Evolutionary conservation across 2,797 vertebrate species (phyloP), one percentile per base, ranked within the genome.

Genomic region (Pseudomugil gertrudae): DNA sequence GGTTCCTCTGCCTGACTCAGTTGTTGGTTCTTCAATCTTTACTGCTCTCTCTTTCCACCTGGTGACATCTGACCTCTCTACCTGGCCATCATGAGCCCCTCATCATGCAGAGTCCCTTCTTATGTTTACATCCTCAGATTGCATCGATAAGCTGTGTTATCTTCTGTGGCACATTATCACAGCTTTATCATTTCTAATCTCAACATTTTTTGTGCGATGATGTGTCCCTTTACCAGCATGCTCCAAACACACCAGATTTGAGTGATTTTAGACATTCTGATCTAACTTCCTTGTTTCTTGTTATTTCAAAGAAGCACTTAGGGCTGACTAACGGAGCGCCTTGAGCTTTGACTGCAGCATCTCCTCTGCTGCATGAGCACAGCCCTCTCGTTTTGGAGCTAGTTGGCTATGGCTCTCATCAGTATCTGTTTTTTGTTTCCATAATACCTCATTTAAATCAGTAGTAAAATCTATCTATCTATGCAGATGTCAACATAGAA

Each of bases 371-470:
- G 91, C 92, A 94, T 50, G 66, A 74, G 66, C 67, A 65, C 51
- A 50, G 70, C 66, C 23, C 48, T 85, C 54, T 60, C 45, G 61
- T 56, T 79, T 60, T 59, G 35, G 69, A 73, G 66, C 48, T 76
- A 70, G 40, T 78, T 82, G 63, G 74, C 67, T 79, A 69, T 63
- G 66, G 83, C 69, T 88, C 72, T 58, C 68, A 62, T 89, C 53
- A 38, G 33, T 60, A 51, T 45, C 19, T 45, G 21, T 68, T 80
- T 74, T 48, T n/a, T n/a, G n/a, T 85, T 69, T 74, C 86, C 86
- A 87, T 80, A 67, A 91, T 90, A 90, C 87, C 91, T 93, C 85
- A 87, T 87, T 87, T 89, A 57, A 79, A 79, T 87, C 79, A 85
- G 63, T 85, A 82, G 73, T 86, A 86, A 76, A 51, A 51, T 40